A percentile compares a stretch with the other conserved stretches of the same genome.
Evolutionary conservation across 2,797 vertebrate genomes (phyloP).

Genomic region (Danio tinwini): DNA sequence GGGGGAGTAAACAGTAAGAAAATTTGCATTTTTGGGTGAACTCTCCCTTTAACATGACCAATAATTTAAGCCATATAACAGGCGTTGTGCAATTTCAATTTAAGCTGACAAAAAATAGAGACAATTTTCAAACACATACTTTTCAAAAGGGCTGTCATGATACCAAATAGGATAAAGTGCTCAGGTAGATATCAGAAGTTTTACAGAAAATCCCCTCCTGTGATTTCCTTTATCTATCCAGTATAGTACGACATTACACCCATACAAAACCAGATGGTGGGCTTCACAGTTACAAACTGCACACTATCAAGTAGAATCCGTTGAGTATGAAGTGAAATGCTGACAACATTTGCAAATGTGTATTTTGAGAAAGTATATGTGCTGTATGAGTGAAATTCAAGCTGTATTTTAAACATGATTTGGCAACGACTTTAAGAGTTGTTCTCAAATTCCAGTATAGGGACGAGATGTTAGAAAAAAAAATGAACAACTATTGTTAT

Average conservation of each 20-base stretch:
- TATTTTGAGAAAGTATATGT: neutral
- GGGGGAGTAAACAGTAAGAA: too few species aligned
- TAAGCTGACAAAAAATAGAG: neutral
- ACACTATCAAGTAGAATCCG: slow-evolving; percentile 2
- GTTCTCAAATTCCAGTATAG: too few species aligned
- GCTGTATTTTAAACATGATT: too few species aligned
- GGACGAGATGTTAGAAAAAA: neutral
- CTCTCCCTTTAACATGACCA: neutral
- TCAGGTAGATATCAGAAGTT: neutral
- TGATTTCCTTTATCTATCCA: neutral
- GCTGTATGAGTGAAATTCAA: neutral
- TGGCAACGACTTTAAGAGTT: too few species aligned
- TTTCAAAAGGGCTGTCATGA: neutral
- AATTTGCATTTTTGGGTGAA: too few species aligned
- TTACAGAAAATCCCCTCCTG: neutral
- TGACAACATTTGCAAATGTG: neutral
- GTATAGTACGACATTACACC: neutral
- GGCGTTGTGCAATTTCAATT: neutral
- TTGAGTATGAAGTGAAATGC: neutral
- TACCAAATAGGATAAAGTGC: slow-evolving; percentile 6
- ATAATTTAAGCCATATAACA: neutral
- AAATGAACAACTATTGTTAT: too few species aligned
- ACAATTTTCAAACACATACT: neutral
- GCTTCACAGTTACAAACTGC: neutral
- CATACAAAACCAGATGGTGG: slow-evolving; percentile 5